These are phyloP conservation scores for Acrocephalus kingi DNA, from an alignment of 2,113 vertebrate genomes.

Conservation along the genomic window DNA sequence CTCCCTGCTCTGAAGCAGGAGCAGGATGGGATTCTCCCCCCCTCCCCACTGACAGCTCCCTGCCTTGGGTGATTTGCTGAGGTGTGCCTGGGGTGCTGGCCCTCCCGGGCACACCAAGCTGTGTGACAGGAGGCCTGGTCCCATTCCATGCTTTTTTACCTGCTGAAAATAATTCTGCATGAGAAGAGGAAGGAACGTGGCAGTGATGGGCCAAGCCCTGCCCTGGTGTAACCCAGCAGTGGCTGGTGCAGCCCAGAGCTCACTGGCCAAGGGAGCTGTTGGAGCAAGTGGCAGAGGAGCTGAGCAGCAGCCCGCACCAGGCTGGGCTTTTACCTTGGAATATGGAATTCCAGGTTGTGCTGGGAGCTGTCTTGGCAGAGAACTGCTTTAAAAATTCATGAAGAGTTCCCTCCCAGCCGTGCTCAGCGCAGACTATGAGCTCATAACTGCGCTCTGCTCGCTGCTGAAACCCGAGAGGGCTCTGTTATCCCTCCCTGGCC, in stretches of 20 bases:
- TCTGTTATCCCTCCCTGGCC: constrained; percentile 20
- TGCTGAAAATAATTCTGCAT: not conserved
- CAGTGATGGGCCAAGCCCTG: not conserved
- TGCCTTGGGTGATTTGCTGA: not conserved
- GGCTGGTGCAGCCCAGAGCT: not conserved
- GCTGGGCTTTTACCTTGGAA: not conserved
- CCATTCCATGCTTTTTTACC: not conserved
- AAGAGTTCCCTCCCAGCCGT: constrained; percentile 18
- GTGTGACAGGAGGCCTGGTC: not conserved
- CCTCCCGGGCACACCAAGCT: not conserved
- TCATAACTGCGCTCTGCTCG: constrained; percentile 46
- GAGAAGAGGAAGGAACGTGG: not conserved
- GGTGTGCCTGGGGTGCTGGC: not conserved
- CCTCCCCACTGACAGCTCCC: not conserved
- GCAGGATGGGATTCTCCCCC: not conserved
- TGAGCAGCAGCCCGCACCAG: not conserved
- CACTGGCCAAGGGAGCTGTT: not conserved
- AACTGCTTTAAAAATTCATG: constrained; percentile 52
- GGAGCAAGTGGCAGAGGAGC: not conserved
- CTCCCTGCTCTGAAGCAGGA: not conserved
- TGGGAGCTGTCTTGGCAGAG: not conserved
- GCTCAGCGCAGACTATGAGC: constrained; percentile 64
- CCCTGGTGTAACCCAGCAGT: not conserved
- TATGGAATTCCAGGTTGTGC: not conserved
- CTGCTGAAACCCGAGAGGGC: constrained; percentile 73